phyloP scores from a whole-genome alignment of 2,888 invertebrate genomes.

The Callosobruchus maculatus region DNA sequence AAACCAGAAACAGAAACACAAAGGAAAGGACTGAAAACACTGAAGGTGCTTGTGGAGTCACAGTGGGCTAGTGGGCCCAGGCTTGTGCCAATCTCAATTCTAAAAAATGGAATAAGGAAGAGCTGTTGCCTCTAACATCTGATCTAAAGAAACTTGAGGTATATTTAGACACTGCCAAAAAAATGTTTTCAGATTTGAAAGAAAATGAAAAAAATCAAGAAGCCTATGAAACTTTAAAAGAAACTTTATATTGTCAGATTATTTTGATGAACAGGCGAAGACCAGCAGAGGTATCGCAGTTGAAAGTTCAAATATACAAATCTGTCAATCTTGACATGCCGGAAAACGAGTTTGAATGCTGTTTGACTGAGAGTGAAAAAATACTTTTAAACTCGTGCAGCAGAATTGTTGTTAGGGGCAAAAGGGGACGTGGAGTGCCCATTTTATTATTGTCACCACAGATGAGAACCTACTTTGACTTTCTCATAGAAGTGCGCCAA shows the following conservation, averaged over 20 bases:
- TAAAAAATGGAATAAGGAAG: constrained; percentile 29
- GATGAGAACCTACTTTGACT: constrained; percentile 21
- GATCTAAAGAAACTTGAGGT: constrained; percentile 23
- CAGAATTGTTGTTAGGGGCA: constrained; percentile 20
- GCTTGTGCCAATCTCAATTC: constrained; percentile 25
- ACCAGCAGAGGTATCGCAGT: constrained; percentile 21
- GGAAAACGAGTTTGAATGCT: constrained; percentile 16
- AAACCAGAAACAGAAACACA: constrained; percentile 13
- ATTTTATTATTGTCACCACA: constrained; percentile 18
- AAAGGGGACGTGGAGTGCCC: constrained; percentile 19
- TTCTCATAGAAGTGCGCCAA: constrained; percentile 11
- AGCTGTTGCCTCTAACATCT: constrained; percentile 22
- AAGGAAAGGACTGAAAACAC: constrained; percentile 22
- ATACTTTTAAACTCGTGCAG: constrained; percentile 16
- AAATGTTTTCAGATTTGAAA: constrained; percentile 8
- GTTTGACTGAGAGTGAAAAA: constrained; percentile 22
- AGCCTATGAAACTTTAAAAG: constrained; percentile 19
- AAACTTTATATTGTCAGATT: constrained; percentile 22
- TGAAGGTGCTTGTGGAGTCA: constrained; percentile 26
- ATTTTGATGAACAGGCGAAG: constrained; percentile 21
- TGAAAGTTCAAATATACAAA: constrained; percentile 15
- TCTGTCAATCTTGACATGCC: constrained; percentile 8
- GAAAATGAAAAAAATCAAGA: constrained; percentile 6
- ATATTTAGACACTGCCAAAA: constrained; percentile 13
- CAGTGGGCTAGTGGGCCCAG: constrained; percentile 30